Evolutionary conservation across 2,888 invertebrate species (phyloP), one percentile per base, ranked within the genome.

Genomic region (Creontiades dilutus): DNA sequence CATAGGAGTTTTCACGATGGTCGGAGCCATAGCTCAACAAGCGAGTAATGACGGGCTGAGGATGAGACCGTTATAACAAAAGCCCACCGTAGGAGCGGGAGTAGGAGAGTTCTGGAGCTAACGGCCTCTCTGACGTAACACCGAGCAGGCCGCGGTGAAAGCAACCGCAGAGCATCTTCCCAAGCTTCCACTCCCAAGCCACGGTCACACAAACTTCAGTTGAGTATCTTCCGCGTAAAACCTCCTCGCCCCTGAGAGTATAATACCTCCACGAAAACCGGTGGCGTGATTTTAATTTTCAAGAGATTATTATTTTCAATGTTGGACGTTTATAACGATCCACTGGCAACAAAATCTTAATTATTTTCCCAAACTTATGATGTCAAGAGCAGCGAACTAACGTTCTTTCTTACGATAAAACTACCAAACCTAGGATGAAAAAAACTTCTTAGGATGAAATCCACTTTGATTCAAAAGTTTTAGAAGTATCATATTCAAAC

Each of bases 191-290:
- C 57, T 57, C 57, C 16, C n/a, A n/a, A 57, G 57, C n/a, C 16
- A 57, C 57, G 57, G 57, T 57, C 57, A n/a, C 57, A 57, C 57
- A 57, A 57, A 16, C 19, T 57, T 57, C n/a, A 5, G 57, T n/a
- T 57, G 57, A 16, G 16, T 16, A 57, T 57, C n/a, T n/a, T 57
- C 57, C 12, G 16, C n/a, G 13, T 57, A n/a, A n/a, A 57, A n/a
- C 13, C 5, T 57, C 57, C 57, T 0, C n/a, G n/a, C n/a, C 57
- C 13, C 5, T n/a, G 57, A 7, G 57, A 57, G n/a, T 57, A 37
- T 37, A 2, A 37, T 37, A 37, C 7, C 37, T 37, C 37, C 37
- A 37, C 37, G 37, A 37, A 37, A 37, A 37, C 2, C 37, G 37
- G 37, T 7, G 3, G 2, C 37, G 37, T 2, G 7, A 37, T 37